Base-by-base conservation (phyloP, 1,140 invertebrate genomes). In the Drosophila rufa region DNA sequence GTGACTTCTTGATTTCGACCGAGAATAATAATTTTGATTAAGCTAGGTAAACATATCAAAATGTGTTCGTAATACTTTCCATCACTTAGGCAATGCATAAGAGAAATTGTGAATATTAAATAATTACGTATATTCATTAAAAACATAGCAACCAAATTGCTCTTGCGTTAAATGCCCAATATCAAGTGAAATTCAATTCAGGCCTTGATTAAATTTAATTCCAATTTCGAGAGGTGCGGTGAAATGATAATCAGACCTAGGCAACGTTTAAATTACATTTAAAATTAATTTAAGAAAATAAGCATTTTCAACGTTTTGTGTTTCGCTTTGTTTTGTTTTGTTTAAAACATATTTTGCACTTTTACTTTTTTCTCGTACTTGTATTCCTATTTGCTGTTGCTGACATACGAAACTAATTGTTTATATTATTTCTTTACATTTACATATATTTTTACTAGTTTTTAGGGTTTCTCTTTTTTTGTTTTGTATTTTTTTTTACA, bases 301-400 rank as follows among this genome's bases (percentile, higher is more conserved):
- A 79, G 76, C 75, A 58, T 79, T 68, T 65, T 33, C 51, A 77
- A 48, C 74, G 47, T 67, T 78, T 78, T 83, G 60, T 66, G 66
- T 74, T 79, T 76, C 71, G 12, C 60, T 64, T 36, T 46, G 43
- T 79, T 81, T 33, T 33, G 30, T 33, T 33, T 81, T 91, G 86
- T 91, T 91, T 91, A 83, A 87, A 91, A 91, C 86, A 91, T 91
- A 87, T 86, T 91, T 91, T 91, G 86, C 86, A 91, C 86, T 91
- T 87, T 81, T 87, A 67, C 82, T 78, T 60, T 66, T 64, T 74
- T 77, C 75, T 83, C 62, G 60, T 68, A 58, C 62, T 48, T 79
- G 55, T 73, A 77, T 64, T 69, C 76, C 60, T 62, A 64, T 68
- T 77, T 45, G 67, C 79, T 60, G 45, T 64, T 69, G 69, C 68